These are phyloP conservation scores for Cyprinodon brontotheroides DNA, from an alignment of 2,113 vertebrate genomes.

Conservation along the genomic window DNA sequence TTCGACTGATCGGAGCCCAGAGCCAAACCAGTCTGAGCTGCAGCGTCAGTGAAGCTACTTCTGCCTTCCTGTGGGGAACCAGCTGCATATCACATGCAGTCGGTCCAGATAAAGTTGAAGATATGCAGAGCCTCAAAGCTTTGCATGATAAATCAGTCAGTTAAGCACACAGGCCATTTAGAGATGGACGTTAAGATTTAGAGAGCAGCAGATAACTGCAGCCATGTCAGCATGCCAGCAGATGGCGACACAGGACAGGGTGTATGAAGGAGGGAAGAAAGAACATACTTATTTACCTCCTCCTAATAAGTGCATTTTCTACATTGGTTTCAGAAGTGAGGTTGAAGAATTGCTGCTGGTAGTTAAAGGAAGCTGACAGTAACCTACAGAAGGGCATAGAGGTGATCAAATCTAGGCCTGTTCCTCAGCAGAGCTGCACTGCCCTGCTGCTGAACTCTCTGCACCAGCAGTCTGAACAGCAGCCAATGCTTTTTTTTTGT, in stretches of 20 bases:
- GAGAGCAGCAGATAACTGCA: conserved; percentile 17
- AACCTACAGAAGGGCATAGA: conserved; percentile 56
- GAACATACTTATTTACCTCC: not conserved
- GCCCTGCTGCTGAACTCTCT: conserved; percentile 69
- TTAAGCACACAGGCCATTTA: not conserved
- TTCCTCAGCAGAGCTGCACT: conserved; percentile 69
- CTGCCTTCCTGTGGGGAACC: conserved; percentile 81
- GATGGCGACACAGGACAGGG: conserved; percentile 48
- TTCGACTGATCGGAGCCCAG: conserved; percentile 76
- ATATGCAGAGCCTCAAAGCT: not conserved
- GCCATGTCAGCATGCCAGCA: conserved; percentile 31
- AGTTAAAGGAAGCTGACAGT: not conserved
- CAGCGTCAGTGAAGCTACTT: conserved; percentile 65
- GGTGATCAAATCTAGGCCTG: conserved; percentile 45
- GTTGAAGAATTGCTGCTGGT: not conserved
- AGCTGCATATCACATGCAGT: conserved; percentile 77
- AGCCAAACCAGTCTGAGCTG: conserved; percentile 82
- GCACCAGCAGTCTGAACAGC: conserved; percentile 55
- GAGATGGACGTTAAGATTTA: not conserved
- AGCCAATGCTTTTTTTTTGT: conserved; percentile 33
- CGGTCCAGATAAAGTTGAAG: conserved; percentile 14
- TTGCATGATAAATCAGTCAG: not conserved
- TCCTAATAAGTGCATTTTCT: not conserved
- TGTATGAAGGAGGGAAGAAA: not conserved
- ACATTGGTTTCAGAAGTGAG: not conserved